Base-by-base conservation (phyloP, 2,113 vertebrate genomes). In the Dipodomys stephensi region DNA sequence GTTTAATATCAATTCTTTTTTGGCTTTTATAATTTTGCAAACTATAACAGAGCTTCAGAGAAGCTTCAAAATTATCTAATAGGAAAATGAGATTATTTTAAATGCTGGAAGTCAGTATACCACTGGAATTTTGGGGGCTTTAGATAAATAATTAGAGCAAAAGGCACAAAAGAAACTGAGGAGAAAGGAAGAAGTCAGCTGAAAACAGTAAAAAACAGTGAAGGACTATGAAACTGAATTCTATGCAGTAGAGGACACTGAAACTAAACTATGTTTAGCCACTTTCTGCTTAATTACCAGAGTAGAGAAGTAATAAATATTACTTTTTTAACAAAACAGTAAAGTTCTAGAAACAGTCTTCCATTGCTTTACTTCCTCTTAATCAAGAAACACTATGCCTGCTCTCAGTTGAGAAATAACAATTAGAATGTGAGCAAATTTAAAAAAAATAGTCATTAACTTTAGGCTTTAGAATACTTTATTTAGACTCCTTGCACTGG, bases 31-130 rank as follows among this genome's bases (percentile, higher is more conserved):
- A 57, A 57, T 57, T 11, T 11, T 49, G 13, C 4, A 83, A 95
- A 86, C 67, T 80, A 0, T 85, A 78, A 67, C 23, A 46, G 11
- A 77, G 4, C 9, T 79, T 78, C 30, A 49, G 49, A 90, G 82
- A 32, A 16, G 67, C 25, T 19, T 94, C 49, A 8, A 82, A 71
- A 82, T 92, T 82, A 49, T 3, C 7, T 90, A 92, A 30, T 10
- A 16, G 32, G 28, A 27, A n/a, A 82, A 84, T 4, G 65, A 44
- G n/a, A 6, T 73, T 89, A 27, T 23, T 93, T 89, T 83, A 94
- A 87, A 87, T 88, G 30, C 13, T 80, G 49, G 68, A 94, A 88
- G 22, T 32, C 20, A 57, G 19, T 69, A 69, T 77, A 91, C 6
- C 10, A 62, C 4, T 71, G 32, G 57, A 67, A 53, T 72, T 73